Evolutionary conservation across 2,888 invertebrate genomes (phyloP).

Genomic region (Scrobipalpa atriplicella): DNA sequence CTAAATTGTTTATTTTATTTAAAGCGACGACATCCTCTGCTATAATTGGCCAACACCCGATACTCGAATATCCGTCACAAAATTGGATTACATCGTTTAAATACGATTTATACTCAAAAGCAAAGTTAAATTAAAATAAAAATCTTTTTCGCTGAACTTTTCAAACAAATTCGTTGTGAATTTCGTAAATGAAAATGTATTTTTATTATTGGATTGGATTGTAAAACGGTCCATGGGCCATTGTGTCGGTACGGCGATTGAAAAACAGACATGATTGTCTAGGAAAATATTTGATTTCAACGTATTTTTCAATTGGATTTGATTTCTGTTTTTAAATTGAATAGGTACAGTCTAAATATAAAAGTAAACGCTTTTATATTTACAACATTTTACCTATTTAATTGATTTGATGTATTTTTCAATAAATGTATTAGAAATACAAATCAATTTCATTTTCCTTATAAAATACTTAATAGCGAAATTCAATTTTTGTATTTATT

Average conservation of each 20-base stretch:
- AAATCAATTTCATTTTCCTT: too few relatives aligned
- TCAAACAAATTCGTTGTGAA: neutral
- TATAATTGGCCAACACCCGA: constrained; percentile 27
- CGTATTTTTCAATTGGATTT: neutral
- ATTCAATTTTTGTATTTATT: too few relatives aligned
- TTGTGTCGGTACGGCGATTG: neutral
- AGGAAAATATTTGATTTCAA: constrained; percentile 1
- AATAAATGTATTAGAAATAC: too few relatives aligned
- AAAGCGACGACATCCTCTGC: neutral
- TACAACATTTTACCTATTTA: too few relatives aligned
- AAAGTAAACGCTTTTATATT: too few relatives aligned
- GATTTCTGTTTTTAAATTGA: too few relatives aligned
- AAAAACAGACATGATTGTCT: constrained; percentile 10
- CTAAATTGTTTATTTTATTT: neutral
- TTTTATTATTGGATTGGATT: constrained; percentile 20
- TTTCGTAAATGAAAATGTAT: constrained; percentile 1
- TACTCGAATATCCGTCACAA: constrained; percentile 22
- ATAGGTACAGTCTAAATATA: too few relatives aligned
- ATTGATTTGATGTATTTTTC: too few relatives aligned
- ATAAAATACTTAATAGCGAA: too few relatives aligned
- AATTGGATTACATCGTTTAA: constrained; percentile 19
- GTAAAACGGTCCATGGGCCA: neutral
- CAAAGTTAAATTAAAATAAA: constrained; percentile 2
- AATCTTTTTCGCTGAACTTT: neutral
- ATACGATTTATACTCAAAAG: constrained; percentile 1